These are phyloP conservation scores for Heliconius cydno DNA, from an alignment of 2,888 invertebrate genomes.

Conservation along the genomic window DNA sequence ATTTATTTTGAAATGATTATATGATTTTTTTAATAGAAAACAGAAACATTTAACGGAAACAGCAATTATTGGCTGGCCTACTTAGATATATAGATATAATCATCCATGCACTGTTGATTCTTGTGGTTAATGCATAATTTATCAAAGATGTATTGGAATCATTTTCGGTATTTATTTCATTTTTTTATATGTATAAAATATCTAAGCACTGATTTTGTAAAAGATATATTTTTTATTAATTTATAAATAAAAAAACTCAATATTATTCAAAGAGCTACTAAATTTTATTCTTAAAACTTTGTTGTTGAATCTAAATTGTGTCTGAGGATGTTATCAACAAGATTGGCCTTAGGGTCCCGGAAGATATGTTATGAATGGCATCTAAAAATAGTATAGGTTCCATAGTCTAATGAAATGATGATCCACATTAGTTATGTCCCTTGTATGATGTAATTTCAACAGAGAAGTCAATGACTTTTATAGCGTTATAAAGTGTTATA, in stretches of 20 bases:
- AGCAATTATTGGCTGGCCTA: slow-evolving; percentile 54
- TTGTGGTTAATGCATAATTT: slow-evolving; percentile 61
- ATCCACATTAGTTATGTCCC: slow-evolving; percentile 60
- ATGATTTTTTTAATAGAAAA: slow-evolving; percentile 40
- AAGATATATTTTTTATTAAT: neutral
- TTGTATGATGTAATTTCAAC: slow-evolving; percentile 32
- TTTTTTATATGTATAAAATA: neutral
- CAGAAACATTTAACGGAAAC: slow-evolving; percentile 55
- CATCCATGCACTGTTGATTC: slow-evolving; percentile 63
- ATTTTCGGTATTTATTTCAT: neutral
- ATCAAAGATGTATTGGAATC: slow-evolving; percentile 37
- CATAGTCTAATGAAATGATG: slow-evolving; percentile 51
- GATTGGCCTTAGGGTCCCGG: slow-evolving; percentile 49
- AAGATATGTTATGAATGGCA: slow-evolving; percentile 43
- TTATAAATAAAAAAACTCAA: neutral
- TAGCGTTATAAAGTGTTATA: too few species aligned
- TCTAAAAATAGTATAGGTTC: slow-evolving; percentile 61
- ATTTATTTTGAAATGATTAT: neutral
- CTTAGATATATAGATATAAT: slow-evolving; percentile 51
- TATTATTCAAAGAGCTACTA: neutral
- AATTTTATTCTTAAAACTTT: neutral
- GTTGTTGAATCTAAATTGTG: slow-evolving; percentile 8
- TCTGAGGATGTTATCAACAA: slow-evolving; percentile 43
- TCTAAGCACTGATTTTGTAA: neutral
- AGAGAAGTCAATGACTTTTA: neutral